phyloP scores from a whole-genome alignment of 2,113 vertebrate species.

The Toxotes jaculatrix region DNA sequence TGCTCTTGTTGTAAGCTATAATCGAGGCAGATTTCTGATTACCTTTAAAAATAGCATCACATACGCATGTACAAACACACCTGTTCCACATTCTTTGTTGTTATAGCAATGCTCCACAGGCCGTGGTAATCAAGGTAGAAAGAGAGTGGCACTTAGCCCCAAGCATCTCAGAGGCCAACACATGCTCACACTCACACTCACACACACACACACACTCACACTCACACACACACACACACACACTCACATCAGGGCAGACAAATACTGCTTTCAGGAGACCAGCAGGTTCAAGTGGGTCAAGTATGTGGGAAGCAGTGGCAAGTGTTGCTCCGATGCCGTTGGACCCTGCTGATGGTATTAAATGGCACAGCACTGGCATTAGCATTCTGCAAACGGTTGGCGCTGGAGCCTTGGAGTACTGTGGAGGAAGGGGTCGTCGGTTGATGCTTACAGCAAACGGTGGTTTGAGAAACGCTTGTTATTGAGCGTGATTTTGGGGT shows the following conservation, averaged over 20 bases:
- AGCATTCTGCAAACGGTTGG: conserved; percentile 45
- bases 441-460: conserved; percentile 48
- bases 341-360: conserved; percentile 46
- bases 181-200: not conserved
- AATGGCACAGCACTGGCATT: conserved; percentile 38
- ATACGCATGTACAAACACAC: not conserved
- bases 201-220: not conserved
- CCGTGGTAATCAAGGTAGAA: conserved; percentile 29
- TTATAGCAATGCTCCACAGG: not conserved
- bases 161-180: conserved; percentile 18
- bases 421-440: conserved; percentile 6
- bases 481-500: conserved; percentile 67
- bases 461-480: conserved; percentile 57
- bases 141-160: conserved; percentile 48
- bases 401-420: conserved; percentile 19
- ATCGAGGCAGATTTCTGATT: conserved; percentile 17
- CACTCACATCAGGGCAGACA: conserved; percentile 15
- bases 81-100: not conserved
- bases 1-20: conserved; percentile 14
- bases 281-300: conserved; percentile 53
- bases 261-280: conserved; percentile 25
- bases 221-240: not conserved
- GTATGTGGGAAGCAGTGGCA: conserved; percentile 49
- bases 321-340: conserved; percentile 34
- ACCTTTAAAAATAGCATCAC: conserved; percentile 7